Base-by-base conservation (phyloP, 2,888 invertebrate genomes). In the Tetragonula carbonaria region DNA sequence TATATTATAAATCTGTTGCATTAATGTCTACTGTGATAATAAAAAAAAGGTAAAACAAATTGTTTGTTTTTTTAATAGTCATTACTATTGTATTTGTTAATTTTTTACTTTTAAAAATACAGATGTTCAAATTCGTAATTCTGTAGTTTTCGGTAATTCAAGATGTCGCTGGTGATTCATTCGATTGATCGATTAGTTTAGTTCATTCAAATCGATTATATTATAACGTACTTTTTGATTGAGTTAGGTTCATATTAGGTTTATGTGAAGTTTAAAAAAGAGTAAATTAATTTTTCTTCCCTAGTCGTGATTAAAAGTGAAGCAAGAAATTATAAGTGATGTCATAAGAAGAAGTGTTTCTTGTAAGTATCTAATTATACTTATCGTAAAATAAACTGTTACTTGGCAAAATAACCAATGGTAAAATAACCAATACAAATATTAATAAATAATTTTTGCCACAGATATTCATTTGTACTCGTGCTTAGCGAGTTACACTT, bases 1-100 rank as follows among this genome's bases (percentile, higher is more conserved):
- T 33, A 2, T 33, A 38, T 6, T 38, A 45, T 45, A 50, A 75
- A 82, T 86, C 75, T 76, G 84, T 86, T 88, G 77, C 74, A 73
- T 86, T 88, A 90, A 91, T 90, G 87, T 90, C 87, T 91, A 91
- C 90, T 93, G 93, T 93, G 92, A 93, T 92, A 92, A 92, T 86
- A 88, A 85, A 90, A 90, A 79, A 84, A 82, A 70, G 50, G 45
- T 18, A 14, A 59, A 53, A 28, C 0, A 33, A 67, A 1, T 45
- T 55, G 28, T 2, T 50, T 59, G n/a, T 50, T n/a, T 21, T 33
- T 2, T 18, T 18, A 11, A 6, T 63, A n/a, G 16, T 16, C 18
- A 65, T 65, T 11, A 65, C 21, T 65, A 11, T 33, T 16, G 14
- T 2, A 38, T 59, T 28, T 55, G 33, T 70, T 55, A 50, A 50